Conservation (phyloP, 2,113 vertebrate species). For the Phrynocephalus versicolor region DNA sequence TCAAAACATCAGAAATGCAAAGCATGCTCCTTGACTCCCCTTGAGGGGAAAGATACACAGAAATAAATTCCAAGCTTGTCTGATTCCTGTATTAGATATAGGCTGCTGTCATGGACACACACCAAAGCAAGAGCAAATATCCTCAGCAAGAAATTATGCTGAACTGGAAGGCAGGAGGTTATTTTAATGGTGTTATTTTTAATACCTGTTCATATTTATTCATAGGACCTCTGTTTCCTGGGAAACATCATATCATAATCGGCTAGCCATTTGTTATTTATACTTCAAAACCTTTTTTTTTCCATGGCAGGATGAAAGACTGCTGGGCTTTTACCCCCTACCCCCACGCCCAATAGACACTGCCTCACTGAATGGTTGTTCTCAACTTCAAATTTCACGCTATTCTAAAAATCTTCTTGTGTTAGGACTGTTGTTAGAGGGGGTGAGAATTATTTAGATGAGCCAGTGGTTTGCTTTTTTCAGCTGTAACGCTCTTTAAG, state of each 20-base stretch:
- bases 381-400: background rate
- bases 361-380: background rate
- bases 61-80: background rate
- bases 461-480: too few species aligned
- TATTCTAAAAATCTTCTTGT: background rate
- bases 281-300: background rate
- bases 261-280: background rate
- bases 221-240: background rate
- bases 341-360: background rate
- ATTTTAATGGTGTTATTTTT: background rate
- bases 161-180: background rate
- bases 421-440: background rate
- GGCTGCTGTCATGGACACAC: background rate
- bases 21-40: background rate
- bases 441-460: too few species aligned
- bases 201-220: background rate
- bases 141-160: background rate
- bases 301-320: background rate
- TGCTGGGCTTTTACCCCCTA: background rate
- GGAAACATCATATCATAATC: background rate
- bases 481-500: too few species aligned
- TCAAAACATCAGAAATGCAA: background rate
- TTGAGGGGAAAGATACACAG: background rate
- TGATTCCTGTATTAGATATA: background rate
- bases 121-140: conserved; percentile 6